These are phyloP conservation scores for Liopterus haemorrhoidalis DNA, from an alignment of 2,888 invertebrate species.

Conservation along the genomic window DNA sequence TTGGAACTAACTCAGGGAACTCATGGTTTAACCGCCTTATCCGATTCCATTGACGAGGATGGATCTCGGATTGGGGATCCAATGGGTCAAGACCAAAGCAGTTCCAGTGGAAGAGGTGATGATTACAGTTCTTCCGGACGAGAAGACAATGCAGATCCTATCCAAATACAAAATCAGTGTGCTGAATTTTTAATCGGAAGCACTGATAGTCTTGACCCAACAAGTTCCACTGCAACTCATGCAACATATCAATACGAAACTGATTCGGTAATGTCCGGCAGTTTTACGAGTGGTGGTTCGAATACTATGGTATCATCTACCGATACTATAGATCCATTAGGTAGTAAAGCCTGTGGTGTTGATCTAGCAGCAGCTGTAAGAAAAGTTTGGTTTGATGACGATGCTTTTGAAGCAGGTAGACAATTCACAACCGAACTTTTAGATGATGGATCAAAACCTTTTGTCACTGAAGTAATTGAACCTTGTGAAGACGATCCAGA, in stretches of 20 bases:
- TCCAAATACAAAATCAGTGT: constrained; percentile 23
- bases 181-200: constrained; percentile 59
- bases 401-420: constrained; percentile 34
- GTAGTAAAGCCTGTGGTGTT: constrained; percentile 46
- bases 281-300: constrained; percentile 76
- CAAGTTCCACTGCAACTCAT: constrained; percentile 73
- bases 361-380: constrained; percentile 44
- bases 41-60: constrained; percentile 50
- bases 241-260: constrained; percentile 80
- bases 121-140: constrained; percentile 46
- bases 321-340: constrained; percentile 60
- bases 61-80: constrained; percentile 39
- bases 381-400: constrained; percentile 49
- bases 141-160: constrained; percentile 38
- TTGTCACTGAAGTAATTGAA: constrained; percentile 49
- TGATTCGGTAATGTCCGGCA: constrained; percentile 80
- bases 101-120: constrained; percentile 47
- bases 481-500: constrained; percentile 44
- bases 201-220: constrained; percentile 68
- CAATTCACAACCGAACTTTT: constrained; percentile 39
- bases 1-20: constrained; percentile 45
- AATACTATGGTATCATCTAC: constrained; percentile 78
- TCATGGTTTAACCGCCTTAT: constrained; percentile 35
- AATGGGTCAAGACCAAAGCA: constrained; percentile 44
- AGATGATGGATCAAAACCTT: constrained; percentile 42